Evolutionary conservation across 2,113 vertebrate genomes (phyloP).

Genomic region (Nestor notabilis): DNA sequence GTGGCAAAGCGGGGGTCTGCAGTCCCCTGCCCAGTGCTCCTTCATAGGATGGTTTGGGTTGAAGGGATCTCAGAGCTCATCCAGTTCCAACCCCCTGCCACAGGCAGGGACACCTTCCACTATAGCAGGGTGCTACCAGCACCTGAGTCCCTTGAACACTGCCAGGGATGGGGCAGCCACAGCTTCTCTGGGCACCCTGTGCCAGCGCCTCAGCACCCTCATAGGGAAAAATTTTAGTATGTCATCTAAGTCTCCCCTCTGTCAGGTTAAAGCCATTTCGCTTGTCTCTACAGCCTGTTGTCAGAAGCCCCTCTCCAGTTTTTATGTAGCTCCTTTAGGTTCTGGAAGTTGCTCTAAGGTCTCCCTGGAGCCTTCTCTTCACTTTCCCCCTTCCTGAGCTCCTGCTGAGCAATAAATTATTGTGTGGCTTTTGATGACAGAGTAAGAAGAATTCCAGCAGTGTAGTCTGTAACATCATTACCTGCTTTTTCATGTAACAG

Average conservation of each 20-base stretch:
- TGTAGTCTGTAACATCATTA: constrained; percentile 1
- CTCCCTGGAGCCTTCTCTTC: background rate
- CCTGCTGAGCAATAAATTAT: background rate
- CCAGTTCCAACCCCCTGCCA: background rate
- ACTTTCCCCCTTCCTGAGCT: background rate
- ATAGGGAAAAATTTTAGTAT: background rate
- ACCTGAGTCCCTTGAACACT: background rate
- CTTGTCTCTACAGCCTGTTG: background rate
- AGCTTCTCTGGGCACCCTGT: background rate
- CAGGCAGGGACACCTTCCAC: background rate
- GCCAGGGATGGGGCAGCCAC: background rate
- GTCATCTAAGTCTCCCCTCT: background rate
- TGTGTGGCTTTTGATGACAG: background rate
- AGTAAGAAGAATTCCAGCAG: background rate
- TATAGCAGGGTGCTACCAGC: background rate
- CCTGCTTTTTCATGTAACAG: background rate
- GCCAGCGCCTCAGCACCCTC: background rate
- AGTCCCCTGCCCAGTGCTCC: fast-evolving
- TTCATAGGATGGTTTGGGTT: background rate
- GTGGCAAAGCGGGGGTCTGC: background rate
- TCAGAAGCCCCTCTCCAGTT: background rate
- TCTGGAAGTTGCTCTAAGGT: background rate
- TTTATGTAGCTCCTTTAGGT: background rate
- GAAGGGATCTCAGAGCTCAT: background rate
- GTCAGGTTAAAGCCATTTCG: background rate